Conservation (phyloP, 1,140 invertebrate species). For the Ylistrum balloti region DNA sequence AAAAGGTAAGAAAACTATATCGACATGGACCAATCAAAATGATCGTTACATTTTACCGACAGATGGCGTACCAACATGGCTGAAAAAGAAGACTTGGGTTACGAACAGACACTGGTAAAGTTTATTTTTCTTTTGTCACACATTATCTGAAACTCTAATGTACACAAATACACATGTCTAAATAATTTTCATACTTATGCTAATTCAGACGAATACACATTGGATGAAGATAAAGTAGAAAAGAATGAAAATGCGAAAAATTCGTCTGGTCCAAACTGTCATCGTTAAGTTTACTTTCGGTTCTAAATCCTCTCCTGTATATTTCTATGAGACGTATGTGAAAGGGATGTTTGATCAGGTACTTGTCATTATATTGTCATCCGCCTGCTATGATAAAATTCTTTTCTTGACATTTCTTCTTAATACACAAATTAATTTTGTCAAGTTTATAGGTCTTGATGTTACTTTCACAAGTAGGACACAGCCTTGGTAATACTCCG, state of each 20-base stretch:
- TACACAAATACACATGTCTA: neutral
- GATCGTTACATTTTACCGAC: conserved; percentile 38
- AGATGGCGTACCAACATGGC: conserved; percentile 64
- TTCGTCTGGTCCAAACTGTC: neutral
- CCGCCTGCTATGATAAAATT: too few species aligned
- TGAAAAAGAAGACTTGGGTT: conserved; percentile 68
- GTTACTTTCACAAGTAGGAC: too few species aligned
- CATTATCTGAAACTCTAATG: neutral
- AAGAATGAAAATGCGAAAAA: neutral
- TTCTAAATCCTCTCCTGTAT: too few species aligned
- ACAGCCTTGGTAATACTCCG: too few species aligned
- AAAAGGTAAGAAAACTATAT: neutral
- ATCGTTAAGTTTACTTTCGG: too few species aligned
- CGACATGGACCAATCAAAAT: conserved; percentile 14
- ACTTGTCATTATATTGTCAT: too few species aligned
- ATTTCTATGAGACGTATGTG: too few species aligned
- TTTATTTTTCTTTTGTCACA: neutral
- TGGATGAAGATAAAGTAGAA: too few species aligned
- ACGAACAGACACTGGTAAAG: conserved; percentile 72
- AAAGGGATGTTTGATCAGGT: too few species aligned
- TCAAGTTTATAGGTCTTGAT: too few species aligned
- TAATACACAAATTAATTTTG: too few species aligned
- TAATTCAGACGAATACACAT: neutral
- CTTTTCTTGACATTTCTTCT: too few species aligned
- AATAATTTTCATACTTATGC: neutral